A percentile compares a stretch with the other conserved stretches of the same genome.
These are phyloP conservation scores for Polydrusus pterygomalis DNA, from an alignment of 2,888 invertebrate species.

Conservation along the genomic window DNA sequence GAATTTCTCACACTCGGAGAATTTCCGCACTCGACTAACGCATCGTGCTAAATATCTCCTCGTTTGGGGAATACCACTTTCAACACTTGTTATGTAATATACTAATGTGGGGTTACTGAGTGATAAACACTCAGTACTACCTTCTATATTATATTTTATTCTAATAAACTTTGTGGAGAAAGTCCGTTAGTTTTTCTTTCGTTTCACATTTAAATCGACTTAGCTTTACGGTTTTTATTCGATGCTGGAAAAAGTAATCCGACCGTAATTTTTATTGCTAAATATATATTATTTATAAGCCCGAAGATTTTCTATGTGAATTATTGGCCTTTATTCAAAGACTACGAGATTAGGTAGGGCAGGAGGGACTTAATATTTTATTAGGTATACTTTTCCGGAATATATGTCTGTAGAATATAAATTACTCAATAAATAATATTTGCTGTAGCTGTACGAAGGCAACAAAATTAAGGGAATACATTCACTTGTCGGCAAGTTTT, in stretches of 20 bases:
- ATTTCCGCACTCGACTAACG: no score
- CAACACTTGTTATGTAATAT: no score
- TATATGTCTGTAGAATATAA: slow-evolving; percentile 24
- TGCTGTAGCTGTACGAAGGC: not conserved
- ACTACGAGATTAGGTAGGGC: slow-evolving; percentile 8
- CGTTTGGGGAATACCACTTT: no score
- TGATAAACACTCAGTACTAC: no score
- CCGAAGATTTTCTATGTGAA: slow-evolving; percentile 10
- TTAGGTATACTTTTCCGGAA: slow-evolving; percentile 6
- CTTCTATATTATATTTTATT: no score
- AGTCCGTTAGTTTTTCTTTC: no score
- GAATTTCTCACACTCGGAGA: no score
- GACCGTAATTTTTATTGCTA: not conserved
- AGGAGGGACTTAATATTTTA: slow-evolving; percentile 13
- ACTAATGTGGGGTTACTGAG: no score
- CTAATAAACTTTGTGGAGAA: no score
- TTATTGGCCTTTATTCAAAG: slow-evolving; percentile 23
- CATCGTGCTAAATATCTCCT: no score
- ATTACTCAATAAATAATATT: slow-evolving; percentile 15
- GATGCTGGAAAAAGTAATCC: not conserved
- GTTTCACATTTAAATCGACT: no score
- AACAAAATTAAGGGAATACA: not conserved
- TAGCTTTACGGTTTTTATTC: not conserved
- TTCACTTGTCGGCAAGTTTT: slow-evolving; percentile 4
- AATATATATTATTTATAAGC: slow-evolving; percentile 12